Evolutionary conservation across 2,797 vertebrate genomes (phyloP).

Genomic region (Odontamblyopus lacepedii): DNA sequence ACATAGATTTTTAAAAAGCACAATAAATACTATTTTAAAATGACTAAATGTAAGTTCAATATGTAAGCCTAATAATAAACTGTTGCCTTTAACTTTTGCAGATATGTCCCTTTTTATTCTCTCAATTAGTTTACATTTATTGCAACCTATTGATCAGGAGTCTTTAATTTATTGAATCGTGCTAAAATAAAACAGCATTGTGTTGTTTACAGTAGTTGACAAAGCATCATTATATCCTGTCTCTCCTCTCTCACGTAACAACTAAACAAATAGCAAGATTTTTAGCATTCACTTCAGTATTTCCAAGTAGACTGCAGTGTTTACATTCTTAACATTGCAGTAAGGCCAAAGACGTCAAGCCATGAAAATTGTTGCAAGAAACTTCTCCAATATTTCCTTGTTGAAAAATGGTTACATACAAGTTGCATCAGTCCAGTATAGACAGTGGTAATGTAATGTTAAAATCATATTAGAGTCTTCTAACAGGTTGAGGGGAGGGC

Average conservation of each 20-base stretch:
- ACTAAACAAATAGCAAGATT: not conserved
- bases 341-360: not conserved
- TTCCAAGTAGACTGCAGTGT: conserved; percentile 15
- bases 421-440: conserved; percentile 3
- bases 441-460: not conserved
- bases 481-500: conserved; percentile 18
- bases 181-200: not conserved
- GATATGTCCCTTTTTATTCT: not conserved
- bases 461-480: conserved; percentile 20
- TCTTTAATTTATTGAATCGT: not conserved
- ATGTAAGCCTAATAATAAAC: not conserved
- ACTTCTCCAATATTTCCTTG: not conserved
- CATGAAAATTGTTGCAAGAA: conserved; percentile 7
- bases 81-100: not conserved
- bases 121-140: not conserved
- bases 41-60: not conserved
- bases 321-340: conserved; percentile 38
- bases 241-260: conserved; percentile 21
- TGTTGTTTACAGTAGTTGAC: conserved; percentile 32
- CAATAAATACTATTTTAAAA: too few species aligned
- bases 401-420: not conserved
- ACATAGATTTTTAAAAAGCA: too few species aligned
- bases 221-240: conserved; percentile 43
- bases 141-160: conserved; percentile 11
- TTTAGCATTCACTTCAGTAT: not conserved